These are phyloP conservation scores for Acanthaster planci DNA, from an alignment of 35 echinoderm and acorn worm species.

Conservation along the genomic window DNA sequence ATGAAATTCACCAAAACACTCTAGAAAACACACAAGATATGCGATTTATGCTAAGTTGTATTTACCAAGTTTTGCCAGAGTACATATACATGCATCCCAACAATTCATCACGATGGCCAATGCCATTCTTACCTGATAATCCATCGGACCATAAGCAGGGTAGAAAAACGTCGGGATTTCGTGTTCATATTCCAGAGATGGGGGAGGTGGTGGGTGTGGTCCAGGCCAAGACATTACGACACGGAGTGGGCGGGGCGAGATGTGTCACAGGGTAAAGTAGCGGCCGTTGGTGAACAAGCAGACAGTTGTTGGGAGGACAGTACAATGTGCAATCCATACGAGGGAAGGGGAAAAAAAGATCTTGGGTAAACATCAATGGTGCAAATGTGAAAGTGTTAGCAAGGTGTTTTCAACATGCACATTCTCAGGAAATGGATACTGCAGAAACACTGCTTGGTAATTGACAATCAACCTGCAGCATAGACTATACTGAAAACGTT, in stretches of 20 bases:
- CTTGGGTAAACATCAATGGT: not conserved
- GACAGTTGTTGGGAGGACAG: not conserved
- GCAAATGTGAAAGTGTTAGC: too few species aligned
- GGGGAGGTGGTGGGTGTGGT: conserved; percentile 43
- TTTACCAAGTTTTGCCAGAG: too few species aligned
- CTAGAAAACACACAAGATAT: too few species aligned
- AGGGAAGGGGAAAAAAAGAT: not conserved
- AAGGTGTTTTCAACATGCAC: too few species aligned
- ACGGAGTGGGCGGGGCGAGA: not conserved
- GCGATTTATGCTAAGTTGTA: too few species aligned
- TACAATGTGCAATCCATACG: not conserved
- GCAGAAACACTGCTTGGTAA: too few species aligned
- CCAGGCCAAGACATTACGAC: conserved; percentile 10
- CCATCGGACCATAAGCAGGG: conserved; percentile 62
- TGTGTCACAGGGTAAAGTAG: not conserved
- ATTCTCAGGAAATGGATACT: too few species aligned
- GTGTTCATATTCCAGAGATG: conserved; percentile 62
- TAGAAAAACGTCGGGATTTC: conserved; percentile 58
- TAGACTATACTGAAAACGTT: too few species aligned
- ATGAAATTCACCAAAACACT: too few species aligned
- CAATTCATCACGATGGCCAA: too few species aligned
- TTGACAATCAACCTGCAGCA: too few species aligned
- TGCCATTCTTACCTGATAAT: conserved; percentile 54
- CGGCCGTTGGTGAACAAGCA: not conserved
- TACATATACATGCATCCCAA: too few species aligned